phyloP scores from a whole-genome alignment of 2,888 invertebrate genomes.

The Sclerodermus sp. region DNA sequence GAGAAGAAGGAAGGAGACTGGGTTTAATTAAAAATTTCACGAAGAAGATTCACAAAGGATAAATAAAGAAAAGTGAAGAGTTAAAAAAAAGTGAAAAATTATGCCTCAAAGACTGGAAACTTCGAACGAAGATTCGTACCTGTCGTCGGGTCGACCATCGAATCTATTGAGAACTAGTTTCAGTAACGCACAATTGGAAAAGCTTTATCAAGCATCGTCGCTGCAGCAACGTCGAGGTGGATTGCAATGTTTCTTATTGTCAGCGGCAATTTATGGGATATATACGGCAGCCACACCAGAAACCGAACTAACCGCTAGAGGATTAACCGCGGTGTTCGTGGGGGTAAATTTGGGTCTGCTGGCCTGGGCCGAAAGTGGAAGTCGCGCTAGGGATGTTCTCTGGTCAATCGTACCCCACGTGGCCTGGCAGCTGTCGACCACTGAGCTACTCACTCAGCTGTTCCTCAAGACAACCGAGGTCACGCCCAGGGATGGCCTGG shows the following conservation, averaged over 20 bases:
- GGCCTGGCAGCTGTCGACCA: constrained; percentile 67
- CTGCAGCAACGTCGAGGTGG: constrained; percentile 73
- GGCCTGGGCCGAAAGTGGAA: constrained; percentile 48
- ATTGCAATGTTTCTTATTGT: constrained; percentile 69
- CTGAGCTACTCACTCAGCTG: constrained; percentile 66
- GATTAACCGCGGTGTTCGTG: constrained; percentile 49
- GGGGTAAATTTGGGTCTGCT: constrained; percentile 50
- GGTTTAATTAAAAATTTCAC: not conserved
- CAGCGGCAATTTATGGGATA: constrained; percentile 68
- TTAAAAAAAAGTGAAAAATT: not conserved
- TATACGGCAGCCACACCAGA: constrained; percentile 64
- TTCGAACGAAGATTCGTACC: constrained; percentile 55
- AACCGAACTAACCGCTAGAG: constrained; percentile 42
- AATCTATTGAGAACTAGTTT: constrained; percentile 60
- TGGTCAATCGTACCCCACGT: constrained; percentile 68
- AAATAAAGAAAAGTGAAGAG: not conserved
- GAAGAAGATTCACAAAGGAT: not conserved
- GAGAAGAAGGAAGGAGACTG: constrained; percentile 12
- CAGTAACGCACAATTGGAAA: constrained; percentile 67
- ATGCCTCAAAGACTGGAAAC: constrained; percentile 45
- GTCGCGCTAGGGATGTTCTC: constrained; percentile 48
- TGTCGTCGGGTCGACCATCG: constrained; percentile 51
- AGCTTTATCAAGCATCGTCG: constrained; percentile 72
- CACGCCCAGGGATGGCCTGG: constrained; percentile 68
- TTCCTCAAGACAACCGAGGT: constrained; percentile 65